Percentiles rank a stretch among this genome's conserved stretches.
These are phyloP conservation scores for Eupithecia subfuscata DNA, from an alignment of 2,888 invertebrate genomes.

Conservation along the genomic window DNA sequence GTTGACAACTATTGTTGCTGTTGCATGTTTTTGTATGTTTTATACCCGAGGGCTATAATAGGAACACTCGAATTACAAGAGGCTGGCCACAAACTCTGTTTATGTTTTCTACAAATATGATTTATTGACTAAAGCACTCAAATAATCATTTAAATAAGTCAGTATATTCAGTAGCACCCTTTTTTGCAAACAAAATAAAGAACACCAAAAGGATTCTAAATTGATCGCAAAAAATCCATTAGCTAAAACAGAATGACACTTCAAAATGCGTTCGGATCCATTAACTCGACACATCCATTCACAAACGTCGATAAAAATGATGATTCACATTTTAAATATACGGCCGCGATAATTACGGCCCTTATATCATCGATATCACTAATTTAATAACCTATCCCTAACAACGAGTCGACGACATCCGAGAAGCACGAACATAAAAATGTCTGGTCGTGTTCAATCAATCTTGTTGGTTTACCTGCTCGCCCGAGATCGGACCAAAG, in stretches of 20 bases:
- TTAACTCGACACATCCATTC: constrained; percentile 55
- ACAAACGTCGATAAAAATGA: constrained; percentile 57
- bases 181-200: constrained; percentile 13
- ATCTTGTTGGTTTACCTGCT: constrained; percentile 78
- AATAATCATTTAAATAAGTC: not conserved
- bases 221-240: constrained; percentile 29
- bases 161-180: constrained; percentile 5
- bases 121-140: constrained; percentile 10
- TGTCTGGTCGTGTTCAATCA: constrained; percentile 79
- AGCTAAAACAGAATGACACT: constrained; percentile 31
- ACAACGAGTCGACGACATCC: constrained; percentile 77
- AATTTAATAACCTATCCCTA: constrained; percentile 79
- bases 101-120: constrained; percentile 16
- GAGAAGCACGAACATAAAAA: constrained; percentile 76
- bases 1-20: constrained; percentile 72
- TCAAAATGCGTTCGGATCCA: constrained; percentile 41
- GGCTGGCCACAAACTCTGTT: not conserved
- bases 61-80: constrained; percentile 13
- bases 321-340: constrained; percentile 52
- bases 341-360: constrained; percentile 63
- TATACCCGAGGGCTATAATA: constrained; percentile 4
- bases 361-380: constrained; percentile 70
- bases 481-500: constrained; percentile 72
- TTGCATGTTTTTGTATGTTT: constrained; percentile 42
- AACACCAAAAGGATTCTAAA: constrained; percentile 16